Evolutionary conservation across 2,888 invertebrate genomes (phyloP), one percentile per base, ranked within the genome.

Genomic region (Drosophila maculinotata): DNA sequence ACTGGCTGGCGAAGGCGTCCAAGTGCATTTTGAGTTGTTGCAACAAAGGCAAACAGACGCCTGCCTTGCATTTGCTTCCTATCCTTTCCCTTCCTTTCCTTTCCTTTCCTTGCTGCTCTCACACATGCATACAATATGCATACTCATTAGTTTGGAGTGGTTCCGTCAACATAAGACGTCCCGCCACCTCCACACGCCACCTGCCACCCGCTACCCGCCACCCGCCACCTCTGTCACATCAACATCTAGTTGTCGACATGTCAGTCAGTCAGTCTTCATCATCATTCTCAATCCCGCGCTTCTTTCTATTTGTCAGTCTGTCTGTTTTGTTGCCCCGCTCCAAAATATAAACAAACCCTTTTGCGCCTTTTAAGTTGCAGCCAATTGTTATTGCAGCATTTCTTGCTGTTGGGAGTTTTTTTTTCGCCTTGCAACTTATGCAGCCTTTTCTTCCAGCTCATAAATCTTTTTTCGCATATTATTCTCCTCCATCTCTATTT

Each of bases 121-220:
- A 53, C 76, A 76, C 73, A 70, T 77, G 78, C 82, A 84, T 84
- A 81, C 86, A 86, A 81, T 86, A 87, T 83, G 87, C 86, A 86
- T 80, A 84, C 89, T 87, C 88, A 89, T 88, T 89, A 89, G 87
- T 87, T 87, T 87, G 82, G 89, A 87, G 89, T 89, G 87, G 82
- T 79, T 87, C 71, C 82, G 77, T 84, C 79, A 89, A 87, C 89
- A 86, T 63, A 67, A 74, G 74, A 76, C 65, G 49, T 33, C 33
- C 33, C 31, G 3, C 12, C 26, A 5, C n/a, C 7, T 8, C 10
- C 23, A 20, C 9, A 6, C 14, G 4, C 26, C 26, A 51, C 14
- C 26, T n/a, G n/a, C 20, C 26, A n/a, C 3, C 17, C 35, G 9
- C 25, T 20, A 25, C 25, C 28, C 8, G 1, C 39, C 17, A n/a